phyloP scores from a whole-genome alignment of 1,140 invertebrate species.

The Euura lappo region DNA sequence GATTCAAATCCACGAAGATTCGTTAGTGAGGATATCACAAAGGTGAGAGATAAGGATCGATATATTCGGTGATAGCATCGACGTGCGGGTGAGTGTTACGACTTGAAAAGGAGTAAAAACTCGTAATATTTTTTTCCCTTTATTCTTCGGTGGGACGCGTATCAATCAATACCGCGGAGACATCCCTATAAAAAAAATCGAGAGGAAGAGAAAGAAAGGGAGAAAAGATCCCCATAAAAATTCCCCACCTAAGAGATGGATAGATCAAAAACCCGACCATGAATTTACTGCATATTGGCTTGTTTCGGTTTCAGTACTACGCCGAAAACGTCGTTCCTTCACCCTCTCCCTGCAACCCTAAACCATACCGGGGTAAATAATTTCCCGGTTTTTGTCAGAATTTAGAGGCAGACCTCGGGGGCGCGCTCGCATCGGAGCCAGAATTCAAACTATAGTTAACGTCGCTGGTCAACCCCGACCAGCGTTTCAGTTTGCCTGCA shows the following conservation, averaged over 20 bases:
- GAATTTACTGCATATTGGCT: slow-evolving; percentile 7
- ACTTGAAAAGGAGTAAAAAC: slow-evolving; percentile 2
- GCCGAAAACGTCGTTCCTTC: background rate
- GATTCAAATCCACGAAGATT: too few species aligned
- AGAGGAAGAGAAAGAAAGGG: background rate
- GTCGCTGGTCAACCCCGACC: background rate
- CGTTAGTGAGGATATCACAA: too few species aligned
- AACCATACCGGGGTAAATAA: background rate
- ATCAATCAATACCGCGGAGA: slow-evolving; percentile 6
- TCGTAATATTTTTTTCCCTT: background rate
- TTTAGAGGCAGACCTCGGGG: background rate
- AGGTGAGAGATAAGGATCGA: too few species aligned
- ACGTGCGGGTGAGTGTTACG: background rate
- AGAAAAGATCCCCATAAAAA: background rate
- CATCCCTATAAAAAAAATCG: background rate
- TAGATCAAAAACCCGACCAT: slow-evolving; percentile 5
- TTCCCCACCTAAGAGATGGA: background rate
- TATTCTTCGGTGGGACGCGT: background rate
- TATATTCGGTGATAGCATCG: too few species aligned
- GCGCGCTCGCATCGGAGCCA: background rate
- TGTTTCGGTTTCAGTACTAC: background rate
- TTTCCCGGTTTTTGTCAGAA: background rate
- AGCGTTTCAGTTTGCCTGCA: background rate
- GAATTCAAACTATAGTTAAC: background rate
- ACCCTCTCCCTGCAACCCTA: background rate